Evolutionary conservation across 2,113 vertebrate genomes (phyloP).

Genomic region (Lycaon pictus): DNA sequence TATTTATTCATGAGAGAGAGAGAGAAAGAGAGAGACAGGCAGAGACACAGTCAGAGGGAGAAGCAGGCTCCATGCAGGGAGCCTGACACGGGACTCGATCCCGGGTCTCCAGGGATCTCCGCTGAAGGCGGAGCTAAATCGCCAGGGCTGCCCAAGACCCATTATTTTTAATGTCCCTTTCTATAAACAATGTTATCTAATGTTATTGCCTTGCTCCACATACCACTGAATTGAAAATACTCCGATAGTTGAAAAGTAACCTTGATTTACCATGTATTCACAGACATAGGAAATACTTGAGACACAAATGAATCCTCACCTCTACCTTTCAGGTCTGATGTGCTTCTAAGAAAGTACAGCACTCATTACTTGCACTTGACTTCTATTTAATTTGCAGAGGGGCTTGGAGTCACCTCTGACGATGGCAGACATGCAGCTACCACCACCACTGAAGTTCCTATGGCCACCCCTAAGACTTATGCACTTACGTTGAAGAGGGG

Average conservation of each 20-base stretch:
- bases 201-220: not conserved
- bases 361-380: not conserved
- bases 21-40: not conserved
- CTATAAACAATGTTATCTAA: slow-evolving; percentile 66
- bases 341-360: not conserved
- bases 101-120: no score
- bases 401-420: not conserved
- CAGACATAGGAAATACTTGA: slow-evolving; percentile 58
- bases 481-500: not conserved
- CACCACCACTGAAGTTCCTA: not conserved
- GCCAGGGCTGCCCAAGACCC: not conserved
- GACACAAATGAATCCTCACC: slow-evolving; percentile 16
- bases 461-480: not conserved
- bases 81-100: fast-evolving
- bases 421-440: not conserved
- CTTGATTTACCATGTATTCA: slow-evolving; percentile 48
- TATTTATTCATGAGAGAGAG: not conserved
- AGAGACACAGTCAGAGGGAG: not conserved
- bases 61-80: not conserved
- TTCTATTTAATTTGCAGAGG: not conserved
- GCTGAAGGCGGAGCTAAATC: not conserved
- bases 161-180: slow-evolving; percentile 77
- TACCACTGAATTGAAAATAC: slow-evolving; percentile 20
- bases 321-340: not conserved
- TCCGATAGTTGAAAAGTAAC: not conserved